Evolutionary conservation across 1,140 invertebrate species (phyloP), one percentile per base, ranked within the genome.

Genomic region (Adelges cooleyi): DNA sequence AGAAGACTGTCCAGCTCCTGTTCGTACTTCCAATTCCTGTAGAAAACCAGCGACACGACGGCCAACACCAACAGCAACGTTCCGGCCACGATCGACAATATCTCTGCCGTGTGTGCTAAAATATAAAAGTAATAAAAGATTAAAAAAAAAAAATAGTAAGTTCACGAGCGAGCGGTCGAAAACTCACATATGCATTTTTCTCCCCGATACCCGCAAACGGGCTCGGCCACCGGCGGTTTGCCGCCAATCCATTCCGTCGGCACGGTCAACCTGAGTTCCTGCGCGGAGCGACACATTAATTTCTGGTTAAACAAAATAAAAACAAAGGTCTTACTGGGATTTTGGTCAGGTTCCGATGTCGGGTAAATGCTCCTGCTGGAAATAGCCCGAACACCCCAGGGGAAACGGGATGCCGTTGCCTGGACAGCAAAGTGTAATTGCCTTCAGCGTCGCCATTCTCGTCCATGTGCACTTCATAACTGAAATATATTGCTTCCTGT

Each of bases 391-490:
- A 82, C n/a, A 80, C 77, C 6, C 74, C 76, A 3, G 74, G 67
- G 2, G 65, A 69, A 17, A 69, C 67, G 9, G 44, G 71, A 17
- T 74, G 73, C 44, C 72, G 73, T 72, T 79, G 82, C 69, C 81
- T 73, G 2, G 86, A 84, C 68, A 98, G 81, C 56, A 97, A 77
- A 0, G 92, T 95, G 76, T 96, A 98, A 80, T 97, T 97, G 15
- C 94, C 95, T 71, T 92, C 89, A 0, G 95, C 92, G 72, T 98
- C 93, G 0, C 92, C 93, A 71, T 92, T 91, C 69, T 90, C 84
- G 73, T 98, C 92, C 80, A 98, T 94, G 69, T 91, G 86, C 2
- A 92, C 87, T 75, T 86, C 84, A 75, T 92, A 95, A 36, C 87
- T 91, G 72, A 4, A 65, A 56, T 20, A 29, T 13, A 29, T 46